These are phyloP conservation scores for Megastigmus dorsalis DNA, from an alignment of 2,888 invertebrate species.

Conservation along the genomic window DNA sequence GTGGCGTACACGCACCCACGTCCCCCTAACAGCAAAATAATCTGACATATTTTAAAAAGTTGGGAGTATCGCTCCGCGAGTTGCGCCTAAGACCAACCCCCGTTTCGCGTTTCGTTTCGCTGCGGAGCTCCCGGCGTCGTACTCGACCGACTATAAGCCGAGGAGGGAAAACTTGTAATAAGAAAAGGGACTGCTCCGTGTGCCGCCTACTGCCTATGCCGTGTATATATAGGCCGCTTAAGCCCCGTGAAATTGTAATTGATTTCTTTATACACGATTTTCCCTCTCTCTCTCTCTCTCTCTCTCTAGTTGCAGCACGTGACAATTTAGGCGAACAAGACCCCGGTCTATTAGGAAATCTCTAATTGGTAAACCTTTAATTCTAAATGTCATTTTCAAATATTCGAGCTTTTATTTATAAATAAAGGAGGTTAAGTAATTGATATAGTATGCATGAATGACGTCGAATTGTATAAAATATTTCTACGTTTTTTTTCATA, in stretches of 20 bases:
- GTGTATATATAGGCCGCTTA: conserved; percentile 62
- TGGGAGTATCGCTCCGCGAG: conserved; percentile 68
- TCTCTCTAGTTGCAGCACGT: neutral
- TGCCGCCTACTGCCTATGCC: no score
- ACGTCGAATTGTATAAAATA: no score
- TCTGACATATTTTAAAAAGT: conserved; percentile 73
- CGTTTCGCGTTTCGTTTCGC: conserved; percentile 16
- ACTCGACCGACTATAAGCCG: conserved; percentile 54
- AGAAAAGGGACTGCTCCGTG: conserved; percentile 34
- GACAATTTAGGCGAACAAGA: no score
- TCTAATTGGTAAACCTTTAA: no score
- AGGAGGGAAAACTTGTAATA: conserved; percentile 55
- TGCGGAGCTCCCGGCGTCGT: conserved; percentile 1
- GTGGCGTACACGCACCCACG: no score
- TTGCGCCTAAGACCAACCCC: neutral
- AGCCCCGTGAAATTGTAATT: conserved; percentile 52
- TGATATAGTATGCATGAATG: no score
- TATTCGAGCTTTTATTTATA: no score
- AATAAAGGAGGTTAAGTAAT: no score
- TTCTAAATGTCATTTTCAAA: no score
- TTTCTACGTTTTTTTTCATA: neutral
- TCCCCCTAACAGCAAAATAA: conserved; percentile 65
- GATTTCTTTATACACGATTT: conserved; percentile 29
- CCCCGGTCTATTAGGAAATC: no score
- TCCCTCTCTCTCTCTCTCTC: neutral